A percentile compares a stretch with the other conserved stretches of the same genome.
These are phyloP conservation scores for Chiloscyllium plagiosum DNA, from an alignment of 2,113 vertebrate species.

Conservation along the genomic window DNA sequence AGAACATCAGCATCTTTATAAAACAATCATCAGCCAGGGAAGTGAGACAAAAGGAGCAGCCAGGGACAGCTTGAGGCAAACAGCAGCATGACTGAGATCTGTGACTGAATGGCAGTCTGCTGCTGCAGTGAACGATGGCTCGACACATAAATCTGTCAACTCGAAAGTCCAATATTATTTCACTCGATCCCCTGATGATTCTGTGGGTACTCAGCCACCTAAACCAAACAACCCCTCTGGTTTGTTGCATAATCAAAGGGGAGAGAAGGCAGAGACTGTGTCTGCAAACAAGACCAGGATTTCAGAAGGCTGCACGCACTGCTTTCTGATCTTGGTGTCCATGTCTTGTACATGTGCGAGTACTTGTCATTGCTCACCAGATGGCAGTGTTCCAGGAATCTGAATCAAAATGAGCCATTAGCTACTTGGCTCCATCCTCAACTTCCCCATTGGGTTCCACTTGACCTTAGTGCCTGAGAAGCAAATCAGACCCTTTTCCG, in stretches of 20 bases:
- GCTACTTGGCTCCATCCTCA: neutral
- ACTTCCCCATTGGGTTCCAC: neutral
- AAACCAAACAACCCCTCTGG: neutral
- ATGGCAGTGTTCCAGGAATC: neutral
- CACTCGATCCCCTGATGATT: neutral
- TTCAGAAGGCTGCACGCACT: neutral
- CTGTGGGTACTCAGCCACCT: neutral
- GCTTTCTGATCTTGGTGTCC: too few species aligned
- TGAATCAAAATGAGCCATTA: neutral
- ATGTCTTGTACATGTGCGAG: neutral
- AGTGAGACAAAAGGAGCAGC: neutral
- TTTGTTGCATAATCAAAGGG: neutral
- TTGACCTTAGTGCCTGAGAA: too few species aligned
- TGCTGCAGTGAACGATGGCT: neutral
- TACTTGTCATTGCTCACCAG: neutral
- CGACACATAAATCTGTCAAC: neutral
- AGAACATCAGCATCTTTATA: slow-evolving; percentile 24
- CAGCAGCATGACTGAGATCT: neutral
- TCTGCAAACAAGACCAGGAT: neutral
- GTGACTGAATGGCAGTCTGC: neutral
- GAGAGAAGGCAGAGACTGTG: neutral
- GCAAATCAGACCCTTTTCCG: neutral
- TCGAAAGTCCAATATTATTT: slow-evolving; percentile 4
- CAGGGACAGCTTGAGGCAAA: slow-evolving; percentile 2
- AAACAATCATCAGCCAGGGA: neutral